Evolutionary conservation across 2,888 invertebrate genomes (phyloP).

Genomic region (Lamellibrachia columna): DNA sequence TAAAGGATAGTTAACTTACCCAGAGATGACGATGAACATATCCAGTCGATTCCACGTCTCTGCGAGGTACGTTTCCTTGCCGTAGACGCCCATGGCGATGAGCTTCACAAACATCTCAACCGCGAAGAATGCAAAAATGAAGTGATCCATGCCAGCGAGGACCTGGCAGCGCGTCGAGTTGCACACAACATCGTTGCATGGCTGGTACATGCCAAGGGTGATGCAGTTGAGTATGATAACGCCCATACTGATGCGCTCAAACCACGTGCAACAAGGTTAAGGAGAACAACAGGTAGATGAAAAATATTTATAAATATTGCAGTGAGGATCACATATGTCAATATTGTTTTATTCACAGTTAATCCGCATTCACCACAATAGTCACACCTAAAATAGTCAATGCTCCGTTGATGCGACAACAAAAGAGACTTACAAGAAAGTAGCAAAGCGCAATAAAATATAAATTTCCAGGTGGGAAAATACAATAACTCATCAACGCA

Average conservation of each 20-base stretch:
- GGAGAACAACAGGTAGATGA: constrained; percentile 41
- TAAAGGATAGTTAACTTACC: constrained; percentile 77
- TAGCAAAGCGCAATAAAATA: no score
- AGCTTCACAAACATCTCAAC: constrained; percentile 98
- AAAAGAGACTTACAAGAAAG: no score
- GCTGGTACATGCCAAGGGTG: constrained; percentile 99
- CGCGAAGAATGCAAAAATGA: constrained; percentile 98
- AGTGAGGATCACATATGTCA: no score
- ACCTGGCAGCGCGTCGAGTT: constrained; percentile 67
- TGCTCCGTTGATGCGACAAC: no score
- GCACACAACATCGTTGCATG: constrained; percentile 85
- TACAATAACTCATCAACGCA: background rate
- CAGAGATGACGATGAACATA: constrained; percentile 96
- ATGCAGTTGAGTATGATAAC: constrained; percentile 98
- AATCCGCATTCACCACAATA: no score
- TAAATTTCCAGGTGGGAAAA: background rate
- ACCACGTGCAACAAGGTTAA: constrained; percentile 79
- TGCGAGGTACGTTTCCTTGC: constrained; percentile 90
- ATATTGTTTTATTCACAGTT: no score
- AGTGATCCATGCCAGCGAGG: constrained; percentile 92
- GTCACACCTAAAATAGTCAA: no score
- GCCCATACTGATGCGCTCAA: constrained; percentile 97
- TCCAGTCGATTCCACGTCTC: constrained; percentile 99
- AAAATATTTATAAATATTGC: background rate
- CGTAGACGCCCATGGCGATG: constrained; percentile 92